phyloP scores from a whole-genome alignment of 2,113 vertebrate genomes.

The Bombycilla garrulus region DNA sequence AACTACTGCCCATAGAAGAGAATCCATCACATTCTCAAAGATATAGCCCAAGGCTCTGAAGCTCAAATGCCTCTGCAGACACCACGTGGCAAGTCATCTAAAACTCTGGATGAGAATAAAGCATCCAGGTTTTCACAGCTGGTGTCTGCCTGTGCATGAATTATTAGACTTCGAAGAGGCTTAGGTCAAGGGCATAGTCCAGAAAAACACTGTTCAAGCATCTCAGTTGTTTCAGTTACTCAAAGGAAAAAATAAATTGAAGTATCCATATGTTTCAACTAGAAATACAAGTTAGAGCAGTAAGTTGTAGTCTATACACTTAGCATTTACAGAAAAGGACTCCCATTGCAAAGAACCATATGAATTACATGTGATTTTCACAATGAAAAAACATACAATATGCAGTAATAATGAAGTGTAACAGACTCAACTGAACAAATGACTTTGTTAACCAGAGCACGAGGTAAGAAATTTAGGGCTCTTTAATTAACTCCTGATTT shows the following conservation, averaged over 20 bases:
- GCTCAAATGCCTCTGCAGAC: background rate
- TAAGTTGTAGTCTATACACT: background rate
- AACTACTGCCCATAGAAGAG: background rate
- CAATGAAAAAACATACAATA: background rate
- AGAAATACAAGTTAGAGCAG: background rate
- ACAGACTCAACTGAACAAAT: background rate
- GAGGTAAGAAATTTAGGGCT: background rate
- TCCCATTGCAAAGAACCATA: background rate
- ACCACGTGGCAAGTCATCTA: background rate
- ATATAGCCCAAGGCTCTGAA: background rate
- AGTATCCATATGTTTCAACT: background rate
- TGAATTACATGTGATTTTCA: background rate
- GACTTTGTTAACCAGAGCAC: background rate
- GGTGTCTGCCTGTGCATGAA: background rate
- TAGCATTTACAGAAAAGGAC: background rate
- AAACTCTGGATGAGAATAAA: background rate
- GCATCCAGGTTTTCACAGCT: background rate
- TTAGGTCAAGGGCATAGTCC: background rate
- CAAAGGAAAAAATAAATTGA: background rate
- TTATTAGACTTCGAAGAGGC: background rate
- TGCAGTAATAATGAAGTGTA: background rate
- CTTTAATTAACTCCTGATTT: background rate
- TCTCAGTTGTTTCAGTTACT: background rate
- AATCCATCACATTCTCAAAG: background rate
- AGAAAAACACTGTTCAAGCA: background rate